phyloP scores from a whole-genome alignment of 2,113 vertebrate species.

The Lethenteron reissneri region DNA sequence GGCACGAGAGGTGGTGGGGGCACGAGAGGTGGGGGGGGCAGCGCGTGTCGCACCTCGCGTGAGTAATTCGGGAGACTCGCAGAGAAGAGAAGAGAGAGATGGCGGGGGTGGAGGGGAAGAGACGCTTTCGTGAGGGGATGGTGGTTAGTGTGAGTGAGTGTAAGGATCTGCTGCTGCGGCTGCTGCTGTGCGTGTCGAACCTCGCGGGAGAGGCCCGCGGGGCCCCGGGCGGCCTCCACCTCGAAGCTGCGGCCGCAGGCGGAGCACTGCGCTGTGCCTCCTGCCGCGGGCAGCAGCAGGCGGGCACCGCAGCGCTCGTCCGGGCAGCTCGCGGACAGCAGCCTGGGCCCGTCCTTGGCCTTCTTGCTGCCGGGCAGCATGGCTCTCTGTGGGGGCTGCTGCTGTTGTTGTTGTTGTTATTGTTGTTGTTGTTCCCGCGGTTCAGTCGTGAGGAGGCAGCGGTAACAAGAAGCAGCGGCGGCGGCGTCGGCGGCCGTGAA shows the following conservation, averaged over 20 bases:
- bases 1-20: no score
- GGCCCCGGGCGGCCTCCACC: no score
- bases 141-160: neutral
- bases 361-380: conserved; percentile 2
- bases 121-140: neutral
- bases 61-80: neutral
- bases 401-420: no score
- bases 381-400: neutral
- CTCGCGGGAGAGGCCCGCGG: neutral
- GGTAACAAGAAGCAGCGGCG: no score
- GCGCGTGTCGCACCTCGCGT: neutral
- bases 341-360: neutral
- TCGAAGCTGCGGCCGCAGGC: neutral
- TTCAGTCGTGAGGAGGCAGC: no score
- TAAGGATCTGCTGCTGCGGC: neutral
- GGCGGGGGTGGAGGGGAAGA: neutral
- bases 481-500: no score
- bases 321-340: neutral
- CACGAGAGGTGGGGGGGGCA: no score
- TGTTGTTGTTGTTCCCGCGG: no score
- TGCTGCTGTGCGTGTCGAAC: neutral
- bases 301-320: neutral
- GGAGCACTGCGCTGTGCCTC: neutral
- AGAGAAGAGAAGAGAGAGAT: neutral
- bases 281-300: neutral